Evolutionary conservation across 2,888 invertebrate genomes (phyloP).

Genomic region (Molorchus minor): DNA sequence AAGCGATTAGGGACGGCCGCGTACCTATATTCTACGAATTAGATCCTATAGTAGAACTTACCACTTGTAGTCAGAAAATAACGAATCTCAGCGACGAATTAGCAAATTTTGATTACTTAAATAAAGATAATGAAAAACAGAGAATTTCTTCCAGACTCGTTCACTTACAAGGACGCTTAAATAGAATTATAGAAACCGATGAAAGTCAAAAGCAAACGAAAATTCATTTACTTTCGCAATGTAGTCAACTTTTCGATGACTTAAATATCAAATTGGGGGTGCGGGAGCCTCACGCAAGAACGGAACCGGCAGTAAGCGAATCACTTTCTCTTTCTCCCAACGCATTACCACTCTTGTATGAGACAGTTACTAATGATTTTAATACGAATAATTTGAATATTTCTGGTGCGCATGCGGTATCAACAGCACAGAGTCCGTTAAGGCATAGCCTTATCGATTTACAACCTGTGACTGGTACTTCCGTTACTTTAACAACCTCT

Average conservation of each 20-base stretch:
- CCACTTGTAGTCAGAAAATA: not conserved
- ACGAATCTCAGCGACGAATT: constrained; percentile 1
- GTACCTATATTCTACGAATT: not conserved
- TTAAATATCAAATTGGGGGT: not conserved
- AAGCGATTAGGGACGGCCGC: constrained; percentile 3
- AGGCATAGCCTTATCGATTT: not conserved
- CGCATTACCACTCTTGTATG: not conserved
- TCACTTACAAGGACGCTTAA: not conserved
- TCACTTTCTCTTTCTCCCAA: not conserved
- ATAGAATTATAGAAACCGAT: not conserved
- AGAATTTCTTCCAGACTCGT: constrained; percentile 3
- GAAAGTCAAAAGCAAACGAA: not conserved
- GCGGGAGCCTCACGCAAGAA: not conserved
- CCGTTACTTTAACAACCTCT: not conserved
- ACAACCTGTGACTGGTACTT: not conserved
- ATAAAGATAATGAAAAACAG: constrained; percentile 10
- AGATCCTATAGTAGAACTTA: not conserved
- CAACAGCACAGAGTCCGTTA: not conserved
- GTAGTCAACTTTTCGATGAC: not conserved
- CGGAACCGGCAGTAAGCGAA: not conserved
- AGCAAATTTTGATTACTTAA: constrained; percentile 3
- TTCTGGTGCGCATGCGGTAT: not conserved
- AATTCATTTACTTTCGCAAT: not conserved
- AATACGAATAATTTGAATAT: not conserved
- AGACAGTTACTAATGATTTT: not conserved